Base-by-base conservation (phyloP, 2,797 vertebrate genomes). In the Gymnothorax javanicus region DNA sequence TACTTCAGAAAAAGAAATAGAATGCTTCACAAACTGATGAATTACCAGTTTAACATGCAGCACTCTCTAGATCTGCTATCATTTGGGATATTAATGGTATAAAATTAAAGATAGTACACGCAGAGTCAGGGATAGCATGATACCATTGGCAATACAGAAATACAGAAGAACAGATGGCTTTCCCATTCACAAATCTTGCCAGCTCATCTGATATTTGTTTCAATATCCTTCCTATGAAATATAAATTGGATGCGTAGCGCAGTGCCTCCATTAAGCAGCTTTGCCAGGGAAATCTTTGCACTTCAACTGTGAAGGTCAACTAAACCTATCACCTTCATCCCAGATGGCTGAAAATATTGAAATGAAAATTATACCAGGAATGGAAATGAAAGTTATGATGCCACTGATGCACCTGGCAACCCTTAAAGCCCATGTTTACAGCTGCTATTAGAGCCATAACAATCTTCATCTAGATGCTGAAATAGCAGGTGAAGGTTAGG, bases 261-360 rank as follows among this genome's bases (percentile, higher is more conserved):
- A 2, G 7, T 2, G 54, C 23, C 13, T 12, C 58, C 23, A 25
- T 13, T 87, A 58, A 54, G 81, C 90, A 93, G 89, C 88, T 94
- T 93, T 94, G 91, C 91, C 93, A 93, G 90, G 91, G 83, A 93
- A 94, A 93, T 88, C 90, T 86, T 92, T 87, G 86, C 52, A 50
- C 82, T 86, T 89, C 90, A 89, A 12, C 88, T 82, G 91, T 89
- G 90, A 89, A 90, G 89, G 86, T 90, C 12, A 87, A 88, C 87
- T 85, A 91, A 91, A 90, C 82, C 91, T 88, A 71, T 87, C 90
- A 90, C 62, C 69, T 90, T 88, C 83, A 58, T 89, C 93, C 90
- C 82, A 77, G 50, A 11, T 71, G 67, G 89, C 50, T 54, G 23
- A 54, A 15, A 52, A 15, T 17, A 20, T n/a, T 33, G 20, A 15